Percentiles rank a stretch among this genome's conserved stretches.
Conservation (phyloP, 2,888 invertebrate species). For the Furcula furcula region DNA sequence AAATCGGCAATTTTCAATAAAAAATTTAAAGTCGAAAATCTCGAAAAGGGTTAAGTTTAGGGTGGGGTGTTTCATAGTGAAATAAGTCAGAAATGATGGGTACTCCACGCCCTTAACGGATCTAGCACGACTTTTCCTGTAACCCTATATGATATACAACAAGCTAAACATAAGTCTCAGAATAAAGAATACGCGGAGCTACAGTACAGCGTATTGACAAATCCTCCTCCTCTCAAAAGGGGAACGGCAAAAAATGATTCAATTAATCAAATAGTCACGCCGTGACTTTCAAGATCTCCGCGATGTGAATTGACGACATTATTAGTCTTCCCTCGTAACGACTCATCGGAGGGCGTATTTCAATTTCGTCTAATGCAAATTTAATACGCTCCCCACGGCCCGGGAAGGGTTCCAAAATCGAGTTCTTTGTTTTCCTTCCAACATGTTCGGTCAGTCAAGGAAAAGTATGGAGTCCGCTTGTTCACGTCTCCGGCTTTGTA, state of each 20-base stretch:
- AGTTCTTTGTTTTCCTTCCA: constrained; percentile 71
- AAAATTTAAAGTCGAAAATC: no score
- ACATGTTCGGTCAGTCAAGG: constrained; percentile 17
- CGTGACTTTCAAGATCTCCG: constrained; percentile 69
- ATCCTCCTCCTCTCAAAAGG: constrained; percentile 35
- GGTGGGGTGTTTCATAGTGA: no score
- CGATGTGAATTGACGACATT: constrained; percentile 72
- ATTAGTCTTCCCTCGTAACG: constrained; percentile 73
- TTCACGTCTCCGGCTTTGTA: constrained; percentile 41
- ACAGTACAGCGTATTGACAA: constrained; percentile 39
- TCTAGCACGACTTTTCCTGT: no score
- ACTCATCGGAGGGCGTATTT: constrained; percentile 77
- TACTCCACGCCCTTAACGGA: no score
- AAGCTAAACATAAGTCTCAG: no score
- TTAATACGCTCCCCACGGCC: constrained; percentile 72
- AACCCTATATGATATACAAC: no score
- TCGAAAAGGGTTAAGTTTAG: no score
- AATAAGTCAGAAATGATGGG: no score
- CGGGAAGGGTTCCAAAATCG: constrained; percentile 65
- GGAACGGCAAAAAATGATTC: constrained; percentile 68
- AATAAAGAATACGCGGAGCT: no score
- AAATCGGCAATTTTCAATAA: no score
- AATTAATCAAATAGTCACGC: constrained; percentile 77
- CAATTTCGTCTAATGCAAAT: constrained; percentile 80
- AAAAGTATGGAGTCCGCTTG: constrained; percentile 25